Percentiles rank a stretch among this genome's conserved stretches.
phyloP scores from a whole-genome alignment of 2,113 vertebrate species.

The Chamaetylas fuelleborni region DNA sequence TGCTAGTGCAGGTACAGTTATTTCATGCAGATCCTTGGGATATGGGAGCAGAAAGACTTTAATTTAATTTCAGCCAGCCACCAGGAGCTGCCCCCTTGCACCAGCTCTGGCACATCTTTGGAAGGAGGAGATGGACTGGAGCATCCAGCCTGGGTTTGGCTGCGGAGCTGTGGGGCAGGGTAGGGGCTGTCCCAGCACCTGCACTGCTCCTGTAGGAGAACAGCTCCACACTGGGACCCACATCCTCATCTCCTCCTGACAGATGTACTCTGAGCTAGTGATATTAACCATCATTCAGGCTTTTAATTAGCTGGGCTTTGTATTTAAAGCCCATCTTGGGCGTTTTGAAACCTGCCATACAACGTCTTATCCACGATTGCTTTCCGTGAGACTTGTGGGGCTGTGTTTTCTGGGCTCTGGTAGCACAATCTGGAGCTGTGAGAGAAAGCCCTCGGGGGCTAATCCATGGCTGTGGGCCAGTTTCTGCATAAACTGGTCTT shows the following conservation, averaged over 20 bases:
- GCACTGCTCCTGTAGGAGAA: rapidly evolving
- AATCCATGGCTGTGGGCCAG: constrained; percentile 54
- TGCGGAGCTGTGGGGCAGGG: background rate
- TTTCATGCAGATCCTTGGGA: background rate
- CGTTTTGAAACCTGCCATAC: background rate
- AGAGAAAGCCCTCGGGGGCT: constrained; percentile 56
- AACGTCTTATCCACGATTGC: background rate
- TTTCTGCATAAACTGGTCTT: constrained; percentile 64
- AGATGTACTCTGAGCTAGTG: background rate
- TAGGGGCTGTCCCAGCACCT: background rate
- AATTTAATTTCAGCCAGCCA: background rate
- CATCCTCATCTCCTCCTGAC: background rate
- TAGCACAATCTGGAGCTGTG: constrained; percentile 46
- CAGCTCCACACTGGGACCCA: background rate
- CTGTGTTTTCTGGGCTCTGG: background rate
- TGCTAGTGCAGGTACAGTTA: background rate
- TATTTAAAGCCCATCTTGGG: background rate
- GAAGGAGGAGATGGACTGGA: background rate
- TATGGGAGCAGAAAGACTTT: background rate
- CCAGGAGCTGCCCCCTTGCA: background rate
- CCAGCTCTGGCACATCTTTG: background rate
- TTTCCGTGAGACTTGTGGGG: background rate
- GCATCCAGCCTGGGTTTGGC: background rate
- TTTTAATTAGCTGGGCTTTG: background rate
- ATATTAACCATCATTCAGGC: background rate